Evolutionary conservation across 1,140 invertebrate species (phyloP).

Genomic region (Mercenaria mercenaria): DNA sequence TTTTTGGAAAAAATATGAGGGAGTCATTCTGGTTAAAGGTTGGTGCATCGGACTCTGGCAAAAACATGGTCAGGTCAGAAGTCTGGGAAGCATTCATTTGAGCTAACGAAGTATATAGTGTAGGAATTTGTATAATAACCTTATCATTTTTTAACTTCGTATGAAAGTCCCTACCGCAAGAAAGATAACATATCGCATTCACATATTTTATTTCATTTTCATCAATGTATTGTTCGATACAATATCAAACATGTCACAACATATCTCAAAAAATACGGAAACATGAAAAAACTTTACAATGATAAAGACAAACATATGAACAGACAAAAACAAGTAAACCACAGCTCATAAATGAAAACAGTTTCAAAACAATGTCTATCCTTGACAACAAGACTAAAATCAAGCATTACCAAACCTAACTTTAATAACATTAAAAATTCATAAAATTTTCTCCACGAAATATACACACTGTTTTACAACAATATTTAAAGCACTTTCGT

Average conservation of each 20-base stretch:
- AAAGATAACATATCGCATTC: constrained; percentile 8
- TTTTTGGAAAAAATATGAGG: too few species aligned
- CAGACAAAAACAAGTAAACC: constrained; percentile 1
- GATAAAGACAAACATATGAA: constrained; percentile 23
- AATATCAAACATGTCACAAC: constrained; percentile 43
- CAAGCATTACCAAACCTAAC: not conserved
- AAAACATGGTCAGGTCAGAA: too few species aligned
- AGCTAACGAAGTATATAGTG: too few species aligned
- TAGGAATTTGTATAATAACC: too few species aligned
- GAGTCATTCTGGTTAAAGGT: too few species aligned
- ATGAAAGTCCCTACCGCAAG: not conserved
- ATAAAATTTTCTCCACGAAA: not conserved
- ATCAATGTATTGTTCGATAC: constrained; percentile 28
- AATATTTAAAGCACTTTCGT: not conserved
- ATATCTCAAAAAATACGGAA: constrained; percentile 12
- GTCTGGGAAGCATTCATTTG: too few species aligned
- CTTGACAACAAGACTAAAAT: not conserved
- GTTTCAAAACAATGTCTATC: not conserved
- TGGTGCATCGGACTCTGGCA: too few species aligned
- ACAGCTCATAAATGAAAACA: not conserved
- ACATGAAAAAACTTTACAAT: constrained; percentile 20
- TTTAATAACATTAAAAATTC: too few species aligned
- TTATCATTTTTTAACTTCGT: too few species aligned
- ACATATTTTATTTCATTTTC: constrained; percentile 48
- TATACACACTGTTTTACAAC: not conserved